Evolutionary conservation across 2,888 invertebrate species (phyloP).

Genomic region (Drosophila prolongata): DNA sequence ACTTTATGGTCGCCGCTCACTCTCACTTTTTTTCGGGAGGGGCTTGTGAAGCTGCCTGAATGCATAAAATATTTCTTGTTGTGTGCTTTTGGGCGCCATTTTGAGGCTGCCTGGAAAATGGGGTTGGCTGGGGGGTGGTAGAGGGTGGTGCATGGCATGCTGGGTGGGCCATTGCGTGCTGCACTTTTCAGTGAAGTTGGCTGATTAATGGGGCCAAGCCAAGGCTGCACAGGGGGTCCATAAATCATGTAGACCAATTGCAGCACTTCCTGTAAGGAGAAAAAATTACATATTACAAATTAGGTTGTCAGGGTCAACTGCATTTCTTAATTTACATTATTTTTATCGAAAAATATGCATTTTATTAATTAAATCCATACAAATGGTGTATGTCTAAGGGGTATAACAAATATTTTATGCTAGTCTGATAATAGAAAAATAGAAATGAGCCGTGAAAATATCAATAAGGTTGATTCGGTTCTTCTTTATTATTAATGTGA

Average conservation of each 20-base stretch:
- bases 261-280: neutral
- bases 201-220: constrained; percentile 40
- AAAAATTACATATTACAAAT: neutral
- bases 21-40: constrained; percentile 1
- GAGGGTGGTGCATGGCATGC: constrained; percentile 40
- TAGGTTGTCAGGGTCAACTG: constrained; percentile 14
- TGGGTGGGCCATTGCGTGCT: constrained; percentile 27
- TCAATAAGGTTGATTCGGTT: too few relatives aligned
- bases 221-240: constrained; percentile 24
- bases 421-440: too few relatives aligned
- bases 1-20: constrained; percentile 65
- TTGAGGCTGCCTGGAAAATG: constrained; percentile 38
- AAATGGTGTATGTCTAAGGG: too few relatives aligned
- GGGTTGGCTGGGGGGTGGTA: neutral
- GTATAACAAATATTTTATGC: neutral
- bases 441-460: too few relatives aligned
- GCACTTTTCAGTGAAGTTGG: constrained; percentile 24
- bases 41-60: constrained; percentile 5
- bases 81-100: constrained; percentile 78
- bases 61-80: constrained; percentile 61
- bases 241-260: constrained; percentile 22
- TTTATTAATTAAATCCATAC: neutral
- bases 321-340: constrained; percentile 1
- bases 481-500: too few relatives aligned
- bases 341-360: constrained; percentile 4